Conservation (phyloP, 64 coral and sea anemone species). For the Montipora cactus region DNA sequence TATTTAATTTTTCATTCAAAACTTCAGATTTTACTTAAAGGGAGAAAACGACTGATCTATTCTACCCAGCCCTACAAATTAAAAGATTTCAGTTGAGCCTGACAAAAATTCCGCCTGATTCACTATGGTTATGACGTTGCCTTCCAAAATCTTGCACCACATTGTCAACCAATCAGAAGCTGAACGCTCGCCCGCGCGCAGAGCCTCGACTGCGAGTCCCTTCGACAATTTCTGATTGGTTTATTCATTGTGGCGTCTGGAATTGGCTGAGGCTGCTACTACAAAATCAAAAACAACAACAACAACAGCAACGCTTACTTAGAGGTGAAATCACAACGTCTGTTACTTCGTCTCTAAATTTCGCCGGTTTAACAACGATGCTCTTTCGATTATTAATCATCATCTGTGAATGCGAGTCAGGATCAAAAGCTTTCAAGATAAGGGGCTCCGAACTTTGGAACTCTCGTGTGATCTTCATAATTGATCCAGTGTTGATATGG, state of each 20-base stretch:
- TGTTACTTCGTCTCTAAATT: constrained; percentile 46
- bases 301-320: constrained; percentile 54
- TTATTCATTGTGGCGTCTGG: no score
- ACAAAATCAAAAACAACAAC: neutral
- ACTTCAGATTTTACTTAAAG: no score
- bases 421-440: constrained; percentile 77
- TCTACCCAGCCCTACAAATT: no score
- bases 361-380: constrained; percentile 65
- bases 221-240: no score
- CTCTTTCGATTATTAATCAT: constrained; percentile 85
- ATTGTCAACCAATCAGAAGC: no score
- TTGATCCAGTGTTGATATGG: constrained; percentile 79
- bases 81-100: no score
- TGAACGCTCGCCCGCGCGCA: neutral
- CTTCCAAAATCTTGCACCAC: no score
- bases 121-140: no score
- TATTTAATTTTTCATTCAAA: no score
- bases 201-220: neutral
- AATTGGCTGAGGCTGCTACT: no score
- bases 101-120: no score
- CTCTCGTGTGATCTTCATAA: constrained; percentile 93
- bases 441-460: constrained; percentile 65
- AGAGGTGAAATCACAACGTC: constrained; percentile 66
- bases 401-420: constrained; percentile 47
- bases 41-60: no score